A percentile compares a stretch with the other conserved stretches of the same genome.
These are phyloP conservation scores for Aleiodes leptofemur DNA, from an alignment of 2,888 invertebrate species.

Conservation along the genomic window DNA sequence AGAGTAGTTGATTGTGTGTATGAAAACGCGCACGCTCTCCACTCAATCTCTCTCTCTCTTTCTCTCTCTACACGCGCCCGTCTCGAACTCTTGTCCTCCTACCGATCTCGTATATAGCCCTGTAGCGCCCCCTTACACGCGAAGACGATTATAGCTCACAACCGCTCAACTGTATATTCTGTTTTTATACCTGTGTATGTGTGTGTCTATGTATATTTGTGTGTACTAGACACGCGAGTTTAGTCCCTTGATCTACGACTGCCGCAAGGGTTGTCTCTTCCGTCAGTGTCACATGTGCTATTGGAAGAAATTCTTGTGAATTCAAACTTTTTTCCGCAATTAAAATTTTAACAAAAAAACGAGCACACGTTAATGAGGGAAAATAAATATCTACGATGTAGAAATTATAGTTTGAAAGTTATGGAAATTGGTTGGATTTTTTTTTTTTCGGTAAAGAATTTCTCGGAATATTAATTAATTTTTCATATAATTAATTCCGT, in stretches of 20 bases:
- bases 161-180: not conserved
- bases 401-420: too few species aligned
- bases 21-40: not conserved
- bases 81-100: constrained; percentile 40
- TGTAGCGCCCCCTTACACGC: constrained; percentile 40
- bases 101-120: not conserved
- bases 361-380: too few species aligned
- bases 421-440: too few species aligned
- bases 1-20: constrained; percentile 7
- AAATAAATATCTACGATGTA: too few species aligned
- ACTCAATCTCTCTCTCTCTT: too few species aligned
- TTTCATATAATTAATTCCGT: too few species aligned
- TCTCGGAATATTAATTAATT: too few species aligned
- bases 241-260: constrained; percentile 26
- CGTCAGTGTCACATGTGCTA: constrained; percentile 19
- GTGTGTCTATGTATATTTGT: not conserved
- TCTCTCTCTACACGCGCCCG: constrained; percentile 11
- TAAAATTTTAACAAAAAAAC: too few species aligned
- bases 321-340: too few species aligned
- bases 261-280: constrained; percentile 20
- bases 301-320: not conserved
- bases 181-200: not conserved
- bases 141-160: constrained; percentile 50
- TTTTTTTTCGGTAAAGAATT: too few species aligned
- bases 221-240: constrained; percentile 7